Percentiles rank a stretch among this genome's conserved stretches.
These are phyloP conservation scores for Carassius gibelio DNA, from an alignment of 2,113 vertebrate species.

Conservation along the genomic window DNA sequence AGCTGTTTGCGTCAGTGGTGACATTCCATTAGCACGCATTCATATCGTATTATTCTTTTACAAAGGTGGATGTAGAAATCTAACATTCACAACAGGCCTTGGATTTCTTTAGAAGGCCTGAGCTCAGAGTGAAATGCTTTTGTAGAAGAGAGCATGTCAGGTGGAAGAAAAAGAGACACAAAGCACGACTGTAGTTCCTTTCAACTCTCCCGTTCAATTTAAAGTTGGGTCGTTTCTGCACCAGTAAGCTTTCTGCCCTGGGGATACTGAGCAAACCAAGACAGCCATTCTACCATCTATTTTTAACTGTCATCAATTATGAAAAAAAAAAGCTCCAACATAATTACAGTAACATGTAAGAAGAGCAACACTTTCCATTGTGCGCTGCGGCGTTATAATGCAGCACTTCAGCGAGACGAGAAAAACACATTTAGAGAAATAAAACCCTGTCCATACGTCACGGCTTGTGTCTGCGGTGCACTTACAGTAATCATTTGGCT, in stretches of 20 bases:
- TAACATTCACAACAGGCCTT: conserved; percentile 26
- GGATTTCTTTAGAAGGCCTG: conserved; percentile 4
- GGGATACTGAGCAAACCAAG: conserved; percentile 44
- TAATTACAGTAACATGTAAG: conserved; percentile 37
- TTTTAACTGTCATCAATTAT: conserved; percentile 62
- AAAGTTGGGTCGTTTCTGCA: conserved; percentile 60
- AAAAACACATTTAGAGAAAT: conserved; percentile 32
- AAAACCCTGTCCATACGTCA: conserved; percentile 8
- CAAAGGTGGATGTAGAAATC: conserved; percentile 7
- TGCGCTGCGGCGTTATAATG: conserved; percentile 15
- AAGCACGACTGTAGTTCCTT: conserved; percentile 21
- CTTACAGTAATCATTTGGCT: conserved; percentile 42
- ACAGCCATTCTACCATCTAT: conserved; percentile 56
- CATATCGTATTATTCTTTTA: conserved; percentile 4
- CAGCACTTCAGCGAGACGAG: conserved; percentile 24
- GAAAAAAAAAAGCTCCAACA: conserved; percentile 53
- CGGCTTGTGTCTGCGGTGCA: conserved; percentile 12
- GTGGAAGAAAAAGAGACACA: conserved; percentile 33
- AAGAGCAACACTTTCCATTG: conserved; percentile 30
- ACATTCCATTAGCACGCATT: conserved; percentile 1
- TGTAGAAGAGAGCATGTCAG: conserved; percentile 22
- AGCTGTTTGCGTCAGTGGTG: conserved; percentile 3
- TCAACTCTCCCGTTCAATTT: conserved; percentile 46
- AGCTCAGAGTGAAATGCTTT: conserved; percentile 38
- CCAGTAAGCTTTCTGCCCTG: conserved; percentile 52